Conservation (phyloP, 2,888 invertebrate genomes). For the Cerastis rubricosa region DNA sequence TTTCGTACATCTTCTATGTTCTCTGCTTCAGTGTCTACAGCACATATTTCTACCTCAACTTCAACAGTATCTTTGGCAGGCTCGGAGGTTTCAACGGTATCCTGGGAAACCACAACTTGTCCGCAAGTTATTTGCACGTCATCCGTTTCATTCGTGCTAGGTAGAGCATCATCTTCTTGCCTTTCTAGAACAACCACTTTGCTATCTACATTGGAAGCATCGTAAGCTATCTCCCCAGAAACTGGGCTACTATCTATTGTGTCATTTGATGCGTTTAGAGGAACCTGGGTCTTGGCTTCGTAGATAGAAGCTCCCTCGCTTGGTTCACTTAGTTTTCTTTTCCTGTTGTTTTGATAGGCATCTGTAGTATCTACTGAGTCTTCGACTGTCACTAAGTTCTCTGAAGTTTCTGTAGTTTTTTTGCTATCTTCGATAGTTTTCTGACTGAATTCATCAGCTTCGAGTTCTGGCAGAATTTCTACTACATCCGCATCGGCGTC, state of each 20-base stretch:
- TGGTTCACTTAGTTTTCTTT: conserved; percentile 10
- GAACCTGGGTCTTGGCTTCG: conserved; percentile 80
- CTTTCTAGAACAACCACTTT: conserved; percentile 78
- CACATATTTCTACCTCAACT: conserved; percentile 17
- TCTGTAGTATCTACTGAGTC: conserved; percentile 37
- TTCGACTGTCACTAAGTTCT: conserved; percentile 22
- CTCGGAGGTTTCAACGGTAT: conserved; percentile 65
- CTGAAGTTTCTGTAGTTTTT: conserved; percentile 1
- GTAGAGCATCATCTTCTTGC: conserved; percentile 82
- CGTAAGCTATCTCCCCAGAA: conserved; percentile 82
- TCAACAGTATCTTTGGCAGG: conserved; percentile 47
- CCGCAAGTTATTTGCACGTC: conserved; percentile 86
- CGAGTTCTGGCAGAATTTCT: conserved; percentile 32
- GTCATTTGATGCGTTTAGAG: conserved; percentile 72
- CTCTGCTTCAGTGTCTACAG: conserved; percentile 16
- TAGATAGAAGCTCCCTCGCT: conserved; percentile 64
- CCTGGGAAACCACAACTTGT: conserved; percentile 80
- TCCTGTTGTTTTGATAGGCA: conserved; percentile 17
- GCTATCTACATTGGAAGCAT: conserved; percentile 73
- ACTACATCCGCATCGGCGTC: conserved; percentile 25
- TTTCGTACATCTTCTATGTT: conserved; percentile 42
- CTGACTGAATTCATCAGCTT: conserved; percentile 22
- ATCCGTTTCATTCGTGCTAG: conserved; percentile 84
- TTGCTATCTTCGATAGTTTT: conserved; percentile 13
- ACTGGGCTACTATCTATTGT: conserved; percentile 73